phyloP scores from a whole-genome alignment of 1,140 invertebrate species.

The Drosophila bipectinata region DNA sequence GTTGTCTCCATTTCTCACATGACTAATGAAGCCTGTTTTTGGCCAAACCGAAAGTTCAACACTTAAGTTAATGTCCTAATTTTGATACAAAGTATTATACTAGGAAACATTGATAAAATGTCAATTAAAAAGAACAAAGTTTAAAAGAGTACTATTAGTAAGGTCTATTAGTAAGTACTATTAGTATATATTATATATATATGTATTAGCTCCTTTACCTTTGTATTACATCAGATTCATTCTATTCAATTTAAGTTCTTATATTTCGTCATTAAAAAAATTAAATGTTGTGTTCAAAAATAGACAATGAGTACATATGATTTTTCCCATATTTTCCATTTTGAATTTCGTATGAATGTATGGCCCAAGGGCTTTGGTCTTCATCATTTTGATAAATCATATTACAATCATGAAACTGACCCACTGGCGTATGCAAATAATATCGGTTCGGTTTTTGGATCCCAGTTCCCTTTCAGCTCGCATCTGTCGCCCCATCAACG shows the following conservation, averaged over 20 bases:
- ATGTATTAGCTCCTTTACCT: no score
- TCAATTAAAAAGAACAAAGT: no score
- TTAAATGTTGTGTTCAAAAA: no score
- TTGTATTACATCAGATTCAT: no score
- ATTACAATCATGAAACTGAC: constrained; percentile 28
- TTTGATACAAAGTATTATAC: no score
- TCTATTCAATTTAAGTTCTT: no score
- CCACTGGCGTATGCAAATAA: constrained; percentile 45
- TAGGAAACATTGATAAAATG: no score
- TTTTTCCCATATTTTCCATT: background rate
- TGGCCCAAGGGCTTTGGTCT: constrained; percentile 8
- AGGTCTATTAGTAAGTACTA: no score
- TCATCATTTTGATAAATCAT: constrained; percentile 10
- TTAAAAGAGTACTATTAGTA: no score
- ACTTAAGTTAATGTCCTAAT: background rate
- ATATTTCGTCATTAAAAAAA: no score
- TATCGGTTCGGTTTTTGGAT: constrained; percentile 1
- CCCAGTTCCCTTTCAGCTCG: constrained; percentile 26
- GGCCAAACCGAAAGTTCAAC: constrained; percentile 23
- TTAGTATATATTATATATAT: no score
- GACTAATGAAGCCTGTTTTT: constrained; percentile 43
- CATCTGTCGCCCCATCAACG: constrained; percentile 49
- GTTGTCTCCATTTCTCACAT: constrained; percentile 53
- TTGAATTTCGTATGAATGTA: background rate
- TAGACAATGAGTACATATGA: no score